A percentile compares a stretch with the other conserved stretches of the same genome.
Evolutionary conservation across 2,113 vertebrate genomes (phyloP).

Genomic region (Sturnus vulgaris): DNA sequence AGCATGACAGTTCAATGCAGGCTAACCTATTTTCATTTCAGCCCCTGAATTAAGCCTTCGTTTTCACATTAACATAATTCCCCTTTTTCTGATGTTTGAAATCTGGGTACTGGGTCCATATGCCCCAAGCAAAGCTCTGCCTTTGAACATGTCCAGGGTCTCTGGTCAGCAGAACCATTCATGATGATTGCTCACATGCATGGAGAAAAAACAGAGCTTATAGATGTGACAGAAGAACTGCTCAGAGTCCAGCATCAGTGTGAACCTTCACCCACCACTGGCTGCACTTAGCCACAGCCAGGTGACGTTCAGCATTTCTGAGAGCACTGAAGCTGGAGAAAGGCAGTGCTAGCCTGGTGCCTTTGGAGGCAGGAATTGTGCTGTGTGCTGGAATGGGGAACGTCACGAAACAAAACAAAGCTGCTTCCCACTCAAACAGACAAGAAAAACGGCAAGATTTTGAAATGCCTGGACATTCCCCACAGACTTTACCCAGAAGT

Average conservation of each 20-base stretch:
- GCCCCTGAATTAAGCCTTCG: not conserved
- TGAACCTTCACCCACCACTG: not conserved
- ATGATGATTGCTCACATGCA: not conserved
- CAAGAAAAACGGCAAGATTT: not conserved
- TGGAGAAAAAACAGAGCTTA: not conserved
- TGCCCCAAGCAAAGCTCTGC: not conserved
- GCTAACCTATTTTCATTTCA: not conserved
- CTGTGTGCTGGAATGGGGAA: not conserved
- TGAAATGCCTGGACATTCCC: constrained; percentile 1
- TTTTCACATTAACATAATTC: not conserved
- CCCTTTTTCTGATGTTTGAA: not conserved
- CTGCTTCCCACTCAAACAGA: not conserved
- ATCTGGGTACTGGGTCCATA: not conserved
- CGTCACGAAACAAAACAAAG: not conserved
- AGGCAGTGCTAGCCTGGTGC: not conserved
- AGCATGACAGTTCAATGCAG: not conserved
- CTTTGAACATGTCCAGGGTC: not conserved
- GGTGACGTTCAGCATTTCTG: not conserved
- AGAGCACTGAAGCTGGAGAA: not conserved
- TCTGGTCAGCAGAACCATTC: not conserved
- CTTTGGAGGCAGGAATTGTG: not conserved
- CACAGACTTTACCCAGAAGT: not conserved
- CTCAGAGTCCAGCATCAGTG: not conserved
- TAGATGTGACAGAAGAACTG: not conserved
- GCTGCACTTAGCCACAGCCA: not conserved